phyloP scores from a whole-genome alignment of 2,113 vertebrate species.

The Silurus meridionalis region DNA sequence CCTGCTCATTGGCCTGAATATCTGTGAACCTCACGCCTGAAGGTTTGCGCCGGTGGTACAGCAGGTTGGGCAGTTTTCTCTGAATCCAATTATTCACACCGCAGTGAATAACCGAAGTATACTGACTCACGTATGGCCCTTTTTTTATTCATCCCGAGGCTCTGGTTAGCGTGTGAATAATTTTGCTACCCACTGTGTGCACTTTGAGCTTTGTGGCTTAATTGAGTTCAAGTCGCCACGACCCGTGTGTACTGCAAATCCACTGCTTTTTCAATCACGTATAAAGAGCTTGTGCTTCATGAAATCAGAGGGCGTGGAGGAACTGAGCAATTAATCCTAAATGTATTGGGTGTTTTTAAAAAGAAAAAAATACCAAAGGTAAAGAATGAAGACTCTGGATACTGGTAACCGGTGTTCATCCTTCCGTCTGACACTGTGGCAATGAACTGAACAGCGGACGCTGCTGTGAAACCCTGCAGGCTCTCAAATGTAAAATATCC shows the following conservation, averaged over 20 bases:
- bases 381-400: background rate
- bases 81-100: background rate
- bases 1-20: background rate
- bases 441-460: background rate
- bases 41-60: background rate
- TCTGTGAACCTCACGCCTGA: background rate
- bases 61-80: background rate
- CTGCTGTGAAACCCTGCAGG: background rate
- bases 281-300: background rate
- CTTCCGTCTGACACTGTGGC: background rate
- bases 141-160: background rate
- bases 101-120: background rate
- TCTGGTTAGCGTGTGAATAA: background rate
- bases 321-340: background rate
- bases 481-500: background rate
- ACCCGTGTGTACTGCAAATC: background rate
- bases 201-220: background rate
- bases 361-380: background rate
- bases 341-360: background rate
- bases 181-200: background rate
- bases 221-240: background rate
- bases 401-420: background rate
- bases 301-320: background rate
- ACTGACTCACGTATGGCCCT: background rate
- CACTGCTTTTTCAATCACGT: background rate